phyloP scores from a whole-genome alignment of 2,888 invertebrate genomes.

The Caenorhabditis uteleia region DNA sequence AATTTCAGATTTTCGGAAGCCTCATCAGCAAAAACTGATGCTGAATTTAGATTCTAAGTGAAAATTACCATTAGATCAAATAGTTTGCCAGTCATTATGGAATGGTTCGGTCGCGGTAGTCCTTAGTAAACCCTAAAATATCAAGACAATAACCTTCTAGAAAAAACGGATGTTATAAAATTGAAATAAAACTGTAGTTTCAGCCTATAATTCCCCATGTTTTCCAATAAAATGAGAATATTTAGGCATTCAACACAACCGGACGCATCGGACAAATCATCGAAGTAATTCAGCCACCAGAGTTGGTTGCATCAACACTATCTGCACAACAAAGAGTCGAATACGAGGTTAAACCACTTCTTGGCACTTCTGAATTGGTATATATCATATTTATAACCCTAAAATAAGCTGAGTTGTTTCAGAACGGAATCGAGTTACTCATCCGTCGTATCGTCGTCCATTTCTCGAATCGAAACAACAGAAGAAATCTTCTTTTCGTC shows the following conservation, averaged over 20 bases:
- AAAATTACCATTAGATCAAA: too few relatives aligned
- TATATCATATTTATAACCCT: neutral
- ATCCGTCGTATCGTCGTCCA: conserved; percentile 52
- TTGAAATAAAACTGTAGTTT: neutral
- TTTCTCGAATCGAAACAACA: conserved; percentile 12
- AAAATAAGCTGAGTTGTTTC: conserved; percentile 10
- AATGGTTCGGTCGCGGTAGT: too few relatives aligned
- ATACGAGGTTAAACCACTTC: conserved; percentile 55
- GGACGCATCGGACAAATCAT: conserved; percentile 56
- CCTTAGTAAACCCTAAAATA: too few relatives aligned
- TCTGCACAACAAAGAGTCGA: conserved; percentile 45
- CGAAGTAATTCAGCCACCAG: conserved; percentile 55
- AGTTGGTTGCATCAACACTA: conserved; percentile 25
- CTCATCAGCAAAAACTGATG: too few relatives aligned
- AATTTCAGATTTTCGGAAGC: too few relatives aligned
- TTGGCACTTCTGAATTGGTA: conserved; percentile 52
- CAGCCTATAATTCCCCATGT: neutral
- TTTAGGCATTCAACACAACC: conserved; percentile 48
- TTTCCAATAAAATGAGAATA: too few relatives aligned
- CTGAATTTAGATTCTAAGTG: too few relatives aligned
- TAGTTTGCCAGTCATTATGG: too few relatives aligned
- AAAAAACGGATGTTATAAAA: neutral
- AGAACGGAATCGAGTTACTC: conserved; percentile 51
- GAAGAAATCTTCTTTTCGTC: conserved; percentile 25
- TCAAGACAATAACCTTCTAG: neutral